Percentiles rank a stretch among this genome's conserved stretches.
Evolutionary conservation across 2,888 invertebrate genomes (phyloP).

Genomic region (Coronaproctus castanopsis): DNA sequence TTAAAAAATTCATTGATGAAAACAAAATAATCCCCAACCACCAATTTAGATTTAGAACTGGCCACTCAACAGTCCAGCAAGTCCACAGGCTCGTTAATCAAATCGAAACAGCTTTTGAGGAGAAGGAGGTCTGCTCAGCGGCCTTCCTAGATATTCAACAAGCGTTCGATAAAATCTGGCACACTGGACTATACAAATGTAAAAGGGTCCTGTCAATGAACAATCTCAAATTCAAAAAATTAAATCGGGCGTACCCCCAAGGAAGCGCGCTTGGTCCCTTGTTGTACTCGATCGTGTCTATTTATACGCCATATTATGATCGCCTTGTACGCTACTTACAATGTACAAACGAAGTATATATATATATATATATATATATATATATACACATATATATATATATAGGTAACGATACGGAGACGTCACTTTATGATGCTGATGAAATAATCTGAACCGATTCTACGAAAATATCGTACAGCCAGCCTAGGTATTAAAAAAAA

Average conservation of each 20-base stretch:
- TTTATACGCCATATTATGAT: no score
- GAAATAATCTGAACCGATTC: no score
- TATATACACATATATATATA: no score
- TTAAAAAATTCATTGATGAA: background rate
- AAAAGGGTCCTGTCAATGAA: background rate
- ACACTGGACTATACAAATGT: background rate
- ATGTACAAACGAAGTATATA: no score
- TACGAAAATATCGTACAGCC: no score
- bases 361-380: no score
- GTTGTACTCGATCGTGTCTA: background rate
- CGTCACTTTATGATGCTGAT: no score
- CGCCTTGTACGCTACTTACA: no score
- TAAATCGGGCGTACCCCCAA: background rate
- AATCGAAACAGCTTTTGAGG: background rate
- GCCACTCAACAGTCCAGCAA: background rate
- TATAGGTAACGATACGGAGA: no score
- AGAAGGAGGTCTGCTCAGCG: background rate
- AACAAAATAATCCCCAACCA: background rate
- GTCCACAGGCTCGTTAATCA: background rate
- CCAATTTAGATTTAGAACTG: background rate
- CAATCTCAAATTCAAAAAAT: background rate
- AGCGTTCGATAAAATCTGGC: background rate
- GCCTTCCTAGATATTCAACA: background rate
- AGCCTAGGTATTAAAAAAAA: no score
- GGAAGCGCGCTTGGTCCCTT: background rate